Evolutionary conservation across 2,888 invertebrate genomes (phyloP).

Genomic region (Scaeva pyrastri): DNA sequence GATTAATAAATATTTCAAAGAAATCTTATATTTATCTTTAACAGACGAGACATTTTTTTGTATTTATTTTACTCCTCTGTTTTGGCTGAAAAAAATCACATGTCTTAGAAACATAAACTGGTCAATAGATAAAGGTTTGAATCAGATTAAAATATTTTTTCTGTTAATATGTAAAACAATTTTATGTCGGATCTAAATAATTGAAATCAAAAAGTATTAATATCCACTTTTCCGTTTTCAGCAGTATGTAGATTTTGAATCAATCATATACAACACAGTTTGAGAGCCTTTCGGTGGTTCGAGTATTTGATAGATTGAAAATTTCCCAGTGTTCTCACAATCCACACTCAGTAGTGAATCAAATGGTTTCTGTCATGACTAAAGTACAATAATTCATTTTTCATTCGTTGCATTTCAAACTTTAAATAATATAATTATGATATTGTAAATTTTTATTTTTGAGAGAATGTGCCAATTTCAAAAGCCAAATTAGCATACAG

Average conservation of each 20-base stretch:
- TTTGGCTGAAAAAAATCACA: no score
- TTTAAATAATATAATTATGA: neutral
- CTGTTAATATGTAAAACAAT: no score
- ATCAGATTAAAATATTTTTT: no score
- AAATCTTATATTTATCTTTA: no score
- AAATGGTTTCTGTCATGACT: neutral
- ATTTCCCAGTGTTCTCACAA: conserved; percentile 13
- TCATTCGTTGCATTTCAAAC: neutral
- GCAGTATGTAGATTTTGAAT: neutral
- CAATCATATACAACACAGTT: neutral
- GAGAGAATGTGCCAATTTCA: neutral
- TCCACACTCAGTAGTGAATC: neutral
- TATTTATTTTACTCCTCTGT: no score
- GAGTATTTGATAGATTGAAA: neutral
- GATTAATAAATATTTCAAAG: no score
- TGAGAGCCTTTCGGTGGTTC: neutral
- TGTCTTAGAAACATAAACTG: no score
- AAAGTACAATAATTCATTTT: neutral
- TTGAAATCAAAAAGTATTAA: no score
- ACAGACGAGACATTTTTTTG: no score
- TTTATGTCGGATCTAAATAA: no score
- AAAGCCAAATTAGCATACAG: neutral
- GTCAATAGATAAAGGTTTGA: no score
- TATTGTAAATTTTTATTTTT: no score
- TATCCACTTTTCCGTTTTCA: conserved; percentile 16